Evolutionary conservation across 2,888 invertebrate genomes (phyloP), one percentile per base, ranked within the genome.

Genomic region (Eugnorisma glareosa): DNA sequence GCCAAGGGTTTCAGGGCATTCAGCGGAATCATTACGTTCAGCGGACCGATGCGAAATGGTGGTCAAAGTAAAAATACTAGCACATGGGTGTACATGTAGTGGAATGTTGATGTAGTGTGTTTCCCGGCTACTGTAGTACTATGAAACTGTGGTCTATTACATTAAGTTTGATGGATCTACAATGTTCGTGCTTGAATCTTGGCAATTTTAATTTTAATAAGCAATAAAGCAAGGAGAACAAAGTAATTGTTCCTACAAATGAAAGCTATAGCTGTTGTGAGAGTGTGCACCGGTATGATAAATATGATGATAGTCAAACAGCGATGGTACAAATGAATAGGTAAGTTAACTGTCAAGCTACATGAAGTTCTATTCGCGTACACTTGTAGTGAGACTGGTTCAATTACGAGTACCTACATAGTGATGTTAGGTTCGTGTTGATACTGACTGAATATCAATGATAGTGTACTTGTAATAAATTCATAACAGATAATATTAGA

Each of bases 251-350:
- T 57, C 15, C 57, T 28, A 35, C 10, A 35, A 28, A 45, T 64
- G 35, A 18, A 21, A 21, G 8, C n/a, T 40, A 31, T 43, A 18
- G 40, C 1, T 40, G 40, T 73, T 18, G 51, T 10, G 37, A 18
- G 18, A 71, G 11, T 31, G 6, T 18, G 45, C 48, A 48, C 31
- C 51, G 24, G 11, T 54, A n/a, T 10, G 13, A 35, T 13, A 13
- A 45, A n/a, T n/a, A 54, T 54, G 31, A 57, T 54, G 31, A 57
- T 54, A 43, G 21, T 43, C 21, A 74, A 54, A 35, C 1, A 54
- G 54, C 74, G 15, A 74, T n/a, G 35, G 40, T 71, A 70, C 21
- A 57, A 54, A 54, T n/a, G 4, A n/a, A n/a, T n/a, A 54, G n/a
- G 54, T n/a, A n/a, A n/a, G n/a, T n/a, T n/a, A n/a, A n/a, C n/a